Evolutionary conservation across 2,113 vertebrate genomes (phyloP), one percentile per base, ranked within the genome.

Genomic region (Periophthalmus modestus): DNA sequence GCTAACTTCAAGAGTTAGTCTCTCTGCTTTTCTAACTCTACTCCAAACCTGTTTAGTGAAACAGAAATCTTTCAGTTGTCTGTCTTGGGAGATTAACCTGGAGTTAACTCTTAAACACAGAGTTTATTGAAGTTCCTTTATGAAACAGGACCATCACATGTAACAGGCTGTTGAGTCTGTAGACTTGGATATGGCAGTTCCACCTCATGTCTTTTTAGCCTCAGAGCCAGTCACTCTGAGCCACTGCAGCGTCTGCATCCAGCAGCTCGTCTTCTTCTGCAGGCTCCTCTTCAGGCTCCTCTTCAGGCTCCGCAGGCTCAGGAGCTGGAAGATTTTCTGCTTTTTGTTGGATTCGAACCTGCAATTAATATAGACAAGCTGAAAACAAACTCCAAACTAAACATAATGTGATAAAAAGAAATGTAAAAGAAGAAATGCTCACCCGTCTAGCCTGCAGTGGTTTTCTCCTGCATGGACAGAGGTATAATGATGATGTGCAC

Each of bases 401-500:
- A 7, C 13, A 62, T 15, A 62, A 18, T 62, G 24, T 59, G 13
- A 28, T 7, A 23, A 52, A 52, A 57, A 57, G 0, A 10, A 57
- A 55, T 55, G 39, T 43, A 43, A 55, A 43, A 24, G 63, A 50
- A 3, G 19, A 10, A 34, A 7, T 33, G 24, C 81, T 89, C 78
- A 93, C 92, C 84, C 75, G 87, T 13, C 28, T 82, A 5, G 73
- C 71, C 9, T 21, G 59, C 21, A 57, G 1, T 0, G 77, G 84
- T 72, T 21, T 84, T 0, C n/a, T 87, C 84, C 92, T 90, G 84
- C 93, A 92, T 6, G 95, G 93, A 39, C 92, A 89, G 21, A 94
- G 75, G 69, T 70, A 86, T 70, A 97, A 93, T 71, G 95, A 91
- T 0, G 82, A 71, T 1, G 92, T 85, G 69, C 91, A 43, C 43